A percentile compares a stretch with the other conserved stretches of the same genome.
Evolutionary conservation across 2,888 invertebrate genomes (phyloP).

Genomic region (Chouioia cunea): DNA sequence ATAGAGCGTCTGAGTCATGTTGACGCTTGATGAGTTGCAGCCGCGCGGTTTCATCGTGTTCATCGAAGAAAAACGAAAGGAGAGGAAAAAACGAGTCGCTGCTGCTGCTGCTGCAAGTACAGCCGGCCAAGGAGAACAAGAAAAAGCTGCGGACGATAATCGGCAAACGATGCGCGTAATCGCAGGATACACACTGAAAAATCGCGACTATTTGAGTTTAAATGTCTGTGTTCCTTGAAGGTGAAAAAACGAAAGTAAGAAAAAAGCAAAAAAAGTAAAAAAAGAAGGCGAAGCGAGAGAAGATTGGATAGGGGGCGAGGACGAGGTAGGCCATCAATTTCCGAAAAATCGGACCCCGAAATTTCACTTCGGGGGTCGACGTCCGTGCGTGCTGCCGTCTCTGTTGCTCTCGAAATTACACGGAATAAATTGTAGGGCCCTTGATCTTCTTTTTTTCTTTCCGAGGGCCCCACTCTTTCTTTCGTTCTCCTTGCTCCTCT

Average conservation of each 20-base stretch:
- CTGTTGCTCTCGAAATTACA: conserved; percentile 57
- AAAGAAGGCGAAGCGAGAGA: conserved; percentile 45
- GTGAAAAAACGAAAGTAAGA: conserved; percentile 30
- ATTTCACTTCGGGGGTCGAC: conserved; percentile 54
- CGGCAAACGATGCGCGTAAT: conserved; percentile 37
- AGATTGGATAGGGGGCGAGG: conserved; percentile 42
- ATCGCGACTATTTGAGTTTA: conserved; percentile 34
- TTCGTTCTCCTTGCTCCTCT: conserved; percentile 40
- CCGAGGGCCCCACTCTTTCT: conserved; percentile 52
- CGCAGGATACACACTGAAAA: conserved; percentile 30
- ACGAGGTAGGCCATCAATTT: conserved; percentile 52
- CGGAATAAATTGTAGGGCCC: conserved; percentile 63
- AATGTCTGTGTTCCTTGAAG: conserved; percentile 37
- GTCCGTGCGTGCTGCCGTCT: conserved; percentile 38
- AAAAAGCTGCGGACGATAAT: conserved; percentile 29
- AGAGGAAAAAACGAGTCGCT: neutral
- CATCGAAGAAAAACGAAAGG: neutral
- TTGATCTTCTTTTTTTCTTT: conserved; percentile 28
- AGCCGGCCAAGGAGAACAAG: neutral
- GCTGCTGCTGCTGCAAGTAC: too few relatives aligned
- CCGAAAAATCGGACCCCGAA: conserved; percentile 53
- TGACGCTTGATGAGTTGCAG: conserved; percentile 26
- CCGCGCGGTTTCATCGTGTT: conserved; percentile 23
- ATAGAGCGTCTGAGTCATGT: conserved; percentile 22
- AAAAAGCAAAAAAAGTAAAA: conserved; percentile 35